Base-by-base conservation (phyloP, 2,113 vertebrate genomes). In the Silurus meridionalis region DNA sequence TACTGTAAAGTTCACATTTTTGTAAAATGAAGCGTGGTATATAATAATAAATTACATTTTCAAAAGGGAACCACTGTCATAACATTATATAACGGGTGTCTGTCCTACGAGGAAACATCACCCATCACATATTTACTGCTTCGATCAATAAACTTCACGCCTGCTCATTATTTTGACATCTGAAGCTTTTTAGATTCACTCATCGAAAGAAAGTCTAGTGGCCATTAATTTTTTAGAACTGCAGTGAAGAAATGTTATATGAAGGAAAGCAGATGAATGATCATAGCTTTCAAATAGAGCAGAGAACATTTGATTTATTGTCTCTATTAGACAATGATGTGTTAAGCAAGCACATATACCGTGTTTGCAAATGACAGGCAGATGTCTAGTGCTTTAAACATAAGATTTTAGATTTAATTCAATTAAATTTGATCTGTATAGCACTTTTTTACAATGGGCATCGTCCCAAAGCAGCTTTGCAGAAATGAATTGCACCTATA, bases 61-160 rank as follows among this genome's bases (percentile, higher is more conserved):
- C 52, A 77, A 2, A 8, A 64, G 2, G 53, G 21, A 77, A 64
- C 58, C 48, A 52, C 15, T 19, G n/a, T 28, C 1, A 37, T 25
- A 79, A 80, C 52, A 46, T 67, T 80, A 80, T 78, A 58, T 57
- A 52, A 80, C 28, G 58, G 52, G 28, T 77, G 58, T 21, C 55
- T 48, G 8, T 46, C 21, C 17, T 74, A 15, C 15, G 69, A 58
- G 55, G 46, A 46, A 83, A 83, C 25, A 61, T 61, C 17, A 75
- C 21, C 15, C 10, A 75, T 75, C 46, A 79, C 48, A 66, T 23
- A 60, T 79, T 78, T n/a, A 85, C 23, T 37, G 17, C 50, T 10
- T 25, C 50, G 57, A 25, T 85, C 52, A 85, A 85, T 85, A 79
- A 85, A 85, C 25, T 57, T 28, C 4, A n/a, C 25, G 15, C 69